A percentile compares a stretch with the other conserved stretches of the same genome.
Evolutionary conservation across 2,888 invertebrate genomes (phyloP).

Genomic region (Conus canariensis): DNA sequence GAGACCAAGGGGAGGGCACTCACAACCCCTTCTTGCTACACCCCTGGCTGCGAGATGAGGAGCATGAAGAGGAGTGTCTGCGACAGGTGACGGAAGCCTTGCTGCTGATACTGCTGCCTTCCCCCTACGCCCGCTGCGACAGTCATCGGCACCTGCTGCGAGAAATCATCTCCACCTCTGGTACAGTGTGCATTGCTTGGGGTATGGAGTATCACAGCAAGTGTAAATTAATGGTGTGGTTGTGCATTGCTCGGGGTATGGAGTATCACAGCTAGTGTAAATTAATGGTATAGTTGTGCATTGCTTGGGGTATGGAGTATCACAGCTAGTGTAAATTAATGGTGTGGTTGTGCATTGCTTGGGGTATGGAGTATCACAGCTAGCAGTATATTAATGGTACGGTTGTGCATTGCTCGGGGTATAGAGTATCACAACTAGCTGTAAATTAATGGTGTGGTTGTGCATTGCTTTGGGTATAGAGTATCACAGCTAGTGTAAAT

Average conservation of each 20-base stretch:
- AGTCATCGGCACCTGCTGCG: slow-evolving; percentile 89
- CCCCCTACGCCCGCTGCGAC: slow-evolving; percentile 86
- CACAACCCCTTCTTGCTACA: slow-evolving; percentile 67
- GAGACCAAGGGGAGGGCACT: slow-evolving; percentile 37
- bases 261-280: no score
- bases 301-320: not conserved
- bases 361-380: no score
- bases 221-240: not conserved
- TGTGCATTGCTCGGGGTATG: no score
- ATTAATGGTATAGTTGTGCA: no score
- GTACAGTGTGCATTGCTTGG: slow-evolving; percentile 80
- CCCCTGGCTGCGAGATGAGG: slow-evolving; percentile 86
- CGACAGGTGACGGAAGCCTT: slow-evolving; percentile 90
- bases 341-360: no score
- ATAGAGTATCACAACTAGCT: no score
- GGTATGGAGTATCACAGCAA: no score
- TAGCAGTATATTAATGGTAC: no score
- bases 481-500: no score
- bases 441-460: no score
- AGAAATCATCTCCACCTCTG: slow-evolving; percentile 91
- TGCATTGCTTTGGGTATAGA: no score
- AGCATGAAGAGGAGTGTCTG: slow-evolving; percentile 89
- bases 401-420: no score
- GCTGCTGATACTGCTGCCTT: slow-evolving; percentile 89
- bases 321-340: not conserved